Evolutionary conservation across 2,888 invertebrate genomes (phyloP).

Genomic region (Drosophila peninsularis): DNA sequence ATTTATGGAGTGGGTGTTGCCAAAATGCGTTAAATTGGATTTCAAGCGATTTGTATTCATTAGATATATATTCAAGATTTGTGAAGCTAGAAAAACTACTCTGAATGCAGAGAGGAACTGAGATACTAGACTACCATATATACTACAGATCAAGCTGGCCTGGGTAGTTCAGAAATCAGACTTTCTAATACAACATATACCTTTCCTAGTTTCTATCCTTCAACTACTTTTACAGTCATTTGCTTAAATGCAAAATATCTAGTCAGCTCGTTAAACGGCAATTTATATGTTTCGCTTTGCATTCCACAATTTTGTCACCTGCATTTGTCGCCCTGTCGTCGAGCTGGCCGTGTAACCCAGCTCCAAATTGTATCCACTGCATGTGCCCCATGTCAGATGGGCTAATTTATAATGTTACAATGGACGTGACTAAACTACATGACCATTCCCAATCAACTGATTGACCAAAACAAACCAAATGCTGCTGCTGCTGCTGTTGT

Average conservation of each 20-base stretch:
- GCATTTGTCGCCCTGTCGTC: constrained; percentile 21
- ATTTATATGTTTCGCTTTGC: constrained; percentile 35
- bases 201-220: neutral
- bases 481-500: constrained; percentile 17
- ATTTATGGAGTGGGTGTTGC: constrained; percentile 33
- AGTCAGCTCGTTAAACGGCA: constrained; percentile 12
- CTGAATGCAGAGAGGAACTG: neutral
- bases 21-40: constrained; percentile 24
- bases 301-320: constrained; percentile 49
- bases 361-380: constrained; percentile 19
- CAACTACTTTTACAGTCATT: neutral
- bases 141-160: too few relatives aligned
- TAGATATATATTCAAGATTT: neutral
- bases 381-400: constrained; percentile 40
- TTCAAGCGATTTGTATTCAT: constrained; percentile 32
- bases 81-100: neutral
- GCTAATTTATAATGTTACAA: constrained; percentile 69
- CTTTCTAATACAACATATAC: neutral
- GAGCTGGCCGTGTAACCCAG: constrained; percentile 5
- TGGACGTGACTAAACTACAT: constrained; percentile 69
- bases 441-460: constrained; percentile 20
- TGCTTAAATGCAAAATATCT: neutral
- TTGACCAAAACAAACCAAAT: constrained; percentile 26
- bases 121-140: too few relatives aligned
- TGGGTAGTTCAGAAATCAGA: neutral